A percentile compares a stretch with the other conserved stretches of the same genome.
phyloP scores from a whole-genome alignment of 2,888 invertebrate genomes.

The Mythimna pallens region DNA sequence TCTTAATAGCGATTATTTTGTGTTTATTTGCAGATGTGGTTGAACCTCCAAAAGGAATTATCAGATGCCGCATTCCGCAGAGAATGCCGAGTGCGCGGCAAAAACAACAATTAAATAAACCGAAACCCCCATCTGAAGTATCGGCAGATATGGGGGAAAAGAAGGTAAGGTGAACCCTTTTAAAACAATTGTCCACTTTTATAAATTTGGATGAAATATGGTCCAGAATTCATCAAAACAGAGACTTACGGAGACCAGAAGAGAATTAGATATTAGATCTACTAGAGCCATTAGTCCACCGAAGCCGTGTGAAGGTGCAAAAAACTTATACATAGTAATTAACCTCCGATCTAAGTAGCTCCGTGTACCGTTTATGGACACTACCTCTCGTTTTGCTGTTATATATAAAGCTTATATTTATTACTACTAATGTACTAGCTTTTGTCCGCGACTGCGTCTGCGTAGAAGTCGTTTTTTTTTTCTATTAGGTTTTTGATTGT shows the following conservation, averaged over 20 bases:
- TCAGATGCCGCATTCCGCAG: constrained; percentile 80
- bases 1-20: background rate
- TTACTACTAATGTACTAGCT: too few relatives aligned
- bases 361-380: too few relatives aligned
- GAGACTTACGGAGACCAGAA: background rate
- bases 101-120: constrained; percentile 54
- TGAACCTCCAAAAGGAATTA: constrained; percentile 57
- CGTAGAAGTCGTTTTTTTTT: too few relatives aligned
- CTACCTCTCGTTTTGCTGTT: background rate
- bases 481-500: too few relatives aligned
- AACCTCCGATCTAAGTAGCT: too few relatives aligned
- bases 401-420: background rate
- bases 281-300: background rate
- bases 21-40: constrained; percentile 62
- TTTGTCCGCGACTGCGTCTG: too few relatives aligned
- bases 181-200: background rate
- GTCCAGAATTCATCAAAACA: background rate
- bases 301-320: background rate
- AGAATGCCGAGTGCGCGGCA: constrained; percentile 68
- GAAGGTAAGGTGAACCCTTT: background rate
- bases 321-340: too few relatives aligned
- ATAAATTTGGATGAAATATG: background rate
- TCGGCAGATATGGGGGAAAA: background rate
- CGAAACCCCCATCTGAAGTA: constrained; percentile 64
- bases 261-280: background rate